Evolutionary conservation across 2,113 vertebrate species (phyloP).

Genomic region (Sorex araneus): DNA sequence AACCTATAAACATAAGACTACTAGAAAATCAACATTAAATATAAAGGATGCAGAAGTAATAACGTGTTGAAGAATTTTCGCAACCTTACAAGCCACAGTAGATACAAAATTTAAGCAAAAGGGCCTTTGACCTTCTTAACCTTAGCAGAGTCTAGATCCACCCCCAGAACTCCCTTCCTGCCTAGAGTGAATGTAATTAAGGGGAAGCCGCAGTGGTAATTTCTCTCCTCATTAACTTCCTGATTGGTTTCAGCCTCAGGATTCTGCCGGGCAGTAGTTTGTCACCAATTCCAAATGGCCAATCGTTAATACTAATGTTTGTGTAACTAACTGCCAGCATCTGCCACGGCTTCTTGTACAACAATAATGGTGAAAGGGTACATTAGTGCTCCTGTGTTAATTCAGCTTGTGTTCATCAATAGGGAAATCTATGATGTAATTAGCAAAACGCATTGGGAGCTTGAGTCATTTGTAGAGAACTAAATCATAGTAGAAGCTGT

Average conservation of each 20-base stretch:
- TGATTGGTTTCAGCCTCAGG: conserved; percentile 98
- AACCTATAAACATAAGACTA: conserved; percentile 15
- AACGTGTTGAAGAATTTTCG: conserved; percentile 81
- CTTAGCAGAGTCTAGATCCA: conserved; percentile 89
- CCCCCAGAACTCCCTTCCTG: conserved; percentile 89
- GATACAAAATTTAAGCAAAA: conserved; percentile 90
- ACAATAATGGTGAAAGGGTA: conserved; percentile 93
- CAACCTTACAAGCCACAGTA: conserved; percentile 87
- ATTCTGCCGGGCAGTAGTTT: conserved; percentile 95
- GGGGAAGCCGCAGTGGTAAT: conserved; percentile 93
- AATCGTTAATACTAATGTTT: conserved; percentile 99
- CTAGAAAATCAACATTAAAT: conserved; percentile 70
- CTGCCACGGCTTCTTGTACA: conserved; percentile 92
- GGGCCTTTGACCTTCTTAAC: conserved; percentile 93
- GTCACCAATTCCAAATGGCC: conserved; percentile 98
- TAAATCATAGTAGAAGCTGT: conserved; percentile 90
- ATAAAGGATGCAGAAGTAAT: conserved; percentile 84
- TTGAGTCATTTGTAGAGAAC: conserved; percentile 87
- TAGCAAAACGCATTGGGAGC: conserved; percentile 91
- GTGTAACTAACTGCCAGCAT: conserved; percentile 97
- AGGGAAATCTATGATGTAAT: conserved; percentile 96
- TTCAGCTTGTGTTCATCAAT: conserved; percentile 95
- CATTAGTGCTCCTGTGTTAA: conserved; percentile 94
- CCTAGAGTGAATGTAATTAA: conserved; percentile 94
- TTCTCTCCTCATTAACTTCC: conserved; percentile 99